Base-by-base conservation (phyloP, 2,113 vertebrate genomes). In the Hoplias malabaricus region DNA sequence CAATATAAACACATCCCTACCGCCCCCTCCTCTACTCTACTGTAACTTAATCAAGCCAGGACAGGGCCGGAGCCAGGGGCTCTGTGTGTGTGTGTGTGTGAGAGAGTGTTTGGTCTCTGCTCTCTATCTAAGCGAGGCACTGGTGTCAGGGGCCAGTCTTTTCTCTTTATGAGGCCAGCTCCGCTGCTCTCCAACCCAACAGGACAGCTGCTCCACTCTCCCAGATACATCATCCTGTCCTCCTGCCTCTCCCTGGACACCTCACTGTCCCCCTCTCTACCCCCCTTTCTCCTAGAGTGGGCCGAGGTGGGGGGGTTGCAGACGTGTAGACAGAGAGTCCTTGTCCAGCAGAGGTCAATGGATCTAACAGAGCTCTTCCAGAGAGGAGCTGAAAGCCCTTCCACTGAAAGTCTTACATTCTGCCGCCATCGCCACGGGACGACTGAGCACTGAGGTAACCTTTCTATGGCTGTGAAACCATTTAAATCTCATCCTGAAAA, bases 261-360 rank as follows among this genome's bases (percentile, higher is more conserved):
- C 81, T 87, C 85, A 87, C 84, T 88, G 83, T 77, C 88, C 48
- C 54, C 53, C 72, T 19, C 23, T 63, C 53, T n/a, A 62, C 56
- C 56, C 38, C 62, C 65, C 31, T 54, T n/a, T 75, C 66, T 77
- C 79, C 61, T 78, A 59, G 27, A 23, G 25, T 21, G 21, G 71
- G 61, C 54, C 38, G 42, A 46, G 81, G 84, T 81, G 80, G 84
- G 87, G 90, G 87, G 69, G 73, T 38, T 65, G 54, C 90, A 85
- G 79, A 85, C 87, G 84, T 92, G 90, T 89, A 93, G 91, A 92
- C 87, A 92, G 89, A 88, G 86, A 93, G 91, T 91, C 86, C 87
- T 85, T 82, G 80, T 90, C 87, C 85, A 88, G 82, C 83, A 87
- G 90, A 91, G 88, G 91, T 91, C 88, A 91, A 88, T 86, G 85